Evolutionary conservation across 2,113 vertebrate genomes (phyloP), one percentile per base, ranked within the genome.

Genomic region (Apaloderma vittatum): DNA sequence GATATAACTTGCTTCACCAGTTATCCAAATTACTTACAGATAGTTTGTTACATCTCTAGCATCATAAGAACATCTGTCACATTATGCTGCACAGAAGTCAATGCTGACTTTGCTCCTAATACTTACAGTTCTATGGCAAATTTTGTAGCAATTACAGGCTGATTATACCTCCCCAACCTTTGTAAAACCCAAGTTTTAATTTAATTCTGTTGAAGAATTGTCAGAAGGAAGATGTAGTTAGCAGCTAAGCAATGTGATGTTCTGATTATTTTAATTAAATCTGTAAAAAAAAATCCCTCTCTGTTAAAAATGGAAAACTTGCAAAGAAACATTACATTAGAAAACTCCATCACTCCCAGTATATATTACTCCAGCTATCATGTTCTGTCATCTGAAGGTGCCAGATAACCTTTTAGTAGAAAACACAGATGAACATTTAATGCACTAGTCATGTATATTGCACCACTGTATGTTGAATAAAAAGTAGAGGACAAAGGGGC

Each of bases 11-110:
- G 93, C 80, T 96, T 97, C 90, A 96, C 86, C 94, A 95, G 93
- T 95, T 94, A 94, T 94, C 91, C 65, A 95, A 62, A 95, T 97
- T 96, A 94, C 36, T 97, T 81, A 77, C 90, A 95, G 92, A 94
- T 57, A 94, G 67, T 74, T 97, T 96, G 74, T 83, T 91, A 62
- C 82, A 77, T 82, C 76, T 82, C 71, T 79, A 89, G 62, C 75
- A 96, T 97, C 81, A 79, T 75, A 80, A 81, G 61, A 97, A 94
- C 92, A 96, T 94, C 95, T 97, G 96, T 86, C 86, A 89, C 86
- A 68, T 96, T 91, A 84, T 88, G 14, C 66, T 70, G 32, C 61
- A 67, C 27, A 45, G 68, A 90, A 96, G 72, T 84, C 49, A 93
- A 83, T 55, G 29, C 15, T 45, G 83, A 85, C 43, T 86, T 85